These are phyloP conservation scores for Perdita meconis DNA, from an alignment of 2,888 invertebrate genomes.

Conservation along the genomic window DNA sequence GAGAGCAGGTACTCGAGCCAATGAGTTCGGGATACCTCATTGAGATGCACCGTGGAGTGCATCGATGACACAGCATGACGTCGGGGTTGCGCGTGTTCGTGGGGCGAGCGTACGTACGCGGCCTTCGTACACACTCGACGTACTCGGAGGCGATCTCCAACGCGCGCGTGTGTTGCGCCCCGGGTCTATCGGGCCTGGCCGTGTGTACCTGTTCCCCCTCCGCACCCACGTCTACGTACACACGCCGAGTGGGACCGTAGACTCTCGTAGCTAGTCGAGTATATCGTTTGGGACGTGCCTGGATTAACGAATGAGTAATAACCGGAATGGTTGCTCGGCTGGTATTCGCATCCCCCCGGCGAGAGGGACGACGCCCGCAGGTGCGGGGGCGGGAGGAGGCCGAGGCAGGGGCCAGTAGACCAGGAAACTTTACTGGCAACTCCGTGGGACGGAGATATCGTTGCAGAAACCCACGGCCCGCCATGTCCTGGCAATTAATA, in stretches of 20 bases:
- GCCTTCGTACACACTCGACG: conserved; percentile 35
- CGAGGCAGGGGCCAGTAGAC: background rate
- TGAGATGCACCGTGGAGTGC: conserved; percentile 59
- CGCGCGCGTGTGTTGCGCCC: conserved; percentile 29
- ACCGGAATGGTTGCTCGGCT: conserved; percentile 74
- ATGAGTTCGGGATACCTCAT: conserved; percentile 57
- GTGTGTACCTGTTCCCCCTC: conserved; percentile 21
- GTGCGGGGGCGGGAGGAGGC: background rate
- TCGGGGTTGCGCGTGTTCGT: conserved; percentile 21
- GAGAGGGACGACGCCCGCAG: background rate
- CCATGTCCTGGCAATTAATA: conserved; percentile 70
- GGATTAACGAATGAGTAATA: conserved; percentile 82
- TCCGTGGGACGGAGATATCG: conserved; percentile 54
- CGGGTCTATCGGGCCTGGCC: conserved; percentile 47
- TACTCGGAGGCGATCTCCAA: conserved; percentile 29
- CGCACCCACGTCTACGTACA: background rate
- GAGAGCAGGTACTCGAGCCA: conserved; percentile 34
- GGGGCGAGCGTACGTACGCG: conserved; percentile 24
- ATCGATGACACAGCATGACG: conserved; percentile 67
- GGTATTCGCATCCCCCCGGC: conserved; percentile 44
- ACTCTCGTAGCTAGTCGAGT: conserved; percentile 66
- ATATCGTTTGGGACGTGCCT: conserved; percentile 80
- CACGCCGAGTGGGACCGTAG: conserved; percentile 27
- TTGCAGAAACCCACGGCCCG: conserved; percentile 40
- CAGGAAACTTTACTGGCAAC: conserved; percentile 64